Percentiles rank a stretch among this genome's conserved stretches.
These are phyloP conservation scores for Cryptotis parvus DNA, from an alignment of 2,113 vertebrate genomes.

Conservation along the genomic window DNA sequence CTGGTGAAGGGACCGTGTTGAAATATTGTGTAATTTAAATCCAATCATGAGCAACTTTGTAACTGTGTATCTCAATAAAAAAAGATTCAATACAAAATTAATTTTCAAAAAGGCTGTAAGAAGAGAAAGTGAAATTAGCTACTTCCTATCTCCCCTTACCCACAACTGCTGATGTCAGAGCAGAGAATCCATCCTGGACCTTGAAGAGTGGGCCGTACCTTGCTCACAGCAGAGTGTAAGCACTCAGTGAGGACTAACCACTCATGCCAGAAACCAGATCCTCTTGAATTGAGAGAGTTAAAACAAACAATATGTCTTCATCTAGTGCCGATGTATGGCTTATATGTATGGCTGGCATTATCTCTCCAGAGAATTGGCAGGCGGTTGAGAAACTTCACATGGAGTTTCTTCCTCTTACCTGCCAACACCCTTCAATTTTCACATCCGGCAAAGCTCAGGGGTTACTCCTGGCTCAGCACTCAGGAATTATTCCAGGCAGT, in stretches of 20 bases:
- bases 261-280: constrained; percentile 50
- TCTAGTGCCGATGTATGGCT: constrained; percentile 24
- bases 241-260: constrained; percentile 27
- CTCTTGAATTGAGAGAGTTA: constrained; percentile 46
- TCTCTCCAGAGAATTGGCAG: neutral
- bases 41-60: too few species aligned
- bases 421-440: neutral
- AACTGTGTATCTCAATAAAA: too few species aligned
- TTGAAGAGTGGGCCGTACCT: neutral
- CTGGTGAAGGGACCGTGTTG: too few species aligned
- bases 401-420: neutral
- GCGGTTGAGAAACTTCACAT: neutral
- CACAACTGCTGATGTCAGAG: neutral
- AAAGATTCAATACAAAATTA: neutral
- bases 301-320: constrained; percentile 34
- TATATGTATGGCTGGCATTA: neutral
- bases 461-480: too few species aligned
- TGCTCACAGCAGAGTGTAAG: neutral
- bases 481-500: too few species aligned
- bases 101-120: too few species aligned
- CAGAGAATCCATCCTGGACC: neutral
- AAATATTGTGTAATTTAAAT: too few species aligned
- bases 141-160: neutral
- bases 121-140: neutral
- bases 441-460: too few species aligned